Evolutionary conservation across 1,140 invertebrate species (phyloP), one percentile per base, ranked within the genome.

Genomic region (Campoletis sonorensis): DNA sequence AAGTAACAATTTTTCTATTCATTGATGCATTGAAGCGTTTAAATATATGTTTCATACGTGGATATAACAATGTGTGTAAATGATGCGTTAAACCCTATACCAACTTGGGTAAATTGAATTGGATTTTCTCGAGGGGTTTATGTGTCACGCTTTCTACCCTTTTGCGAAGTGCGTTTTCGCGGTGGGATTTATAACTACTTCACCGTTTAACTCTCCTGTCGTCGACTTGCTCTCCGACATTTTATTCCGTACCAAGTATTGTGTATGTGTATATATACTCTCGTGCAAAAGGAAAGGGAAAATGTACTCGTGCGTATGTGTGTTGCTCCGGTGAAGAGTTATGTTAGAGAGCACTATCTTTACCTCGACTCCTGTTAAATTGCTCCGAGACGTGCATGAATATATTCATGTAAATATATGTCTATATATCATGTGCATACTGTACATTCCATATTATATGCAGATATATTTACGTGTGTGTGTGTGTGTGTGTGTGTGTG

Each of bases 111-210:
- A 70, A 70, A 70, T 33, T 70, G 13, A 70, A 70, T 70, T 70
- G 67, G 33, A 70, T 70, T 33, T 70, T 70, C 67, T 70, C 67
- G 30, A 70, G 67, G 67, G 67, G 30, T 30, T 70, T 33, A 70
- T 30, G 30, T 70, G 67, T 33, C 67, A 70, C 67, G 67, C 16
- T 70, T 30, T 27, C 27, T 10, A 70, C 26, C 67, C 27, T 70
- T 54, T 70, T 70, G 67, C 27, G 13, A 33, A 70, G 67, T 70
- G 67, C 67, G 67, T 70, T 70, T 70, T 70, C 67, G 67, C 27
- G 67, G 67, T 70, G 11, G 67, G 30, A 70, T 70, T 70, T 70
- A 70, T 70, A 70, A 70, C 67, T 70, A 33, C 67, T 70, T 70
- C 67, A 10, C 21, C 27, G 67, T 67, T 67, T 67, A 67, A 67